Evolutionary conservation across 2,113 vertebrate genomes (phyloP), one percentile per base, ranked within the genome.

Genomic region (Narcine bancroftii): DNA sequence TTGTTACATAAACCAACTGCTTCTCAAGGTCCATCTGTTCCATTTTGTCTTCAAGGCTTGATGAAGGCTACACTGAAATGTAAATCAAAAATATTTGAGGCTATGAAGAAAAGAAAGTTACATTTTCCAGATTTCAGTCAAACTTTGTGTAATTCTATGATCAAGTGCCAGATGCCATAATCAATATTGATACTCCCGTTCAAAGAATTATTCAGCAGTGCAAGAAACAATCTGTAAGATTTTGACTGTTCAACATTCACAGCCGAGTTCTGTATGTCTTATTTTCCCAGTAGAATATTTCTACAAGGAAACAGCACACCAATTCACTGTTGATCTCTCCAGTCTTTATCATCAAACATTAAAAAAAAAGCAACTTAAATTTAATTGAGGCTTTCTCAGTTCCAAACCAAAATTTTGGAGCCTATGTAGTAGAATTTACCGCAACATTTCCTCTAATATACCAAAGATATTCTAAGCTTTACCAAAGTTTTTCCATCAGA

Each of bases 1-100:
- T 72, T 92, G 71, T 77, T 65, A 56, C 60, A 92, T 76, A 92
- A 92, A 42, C 72, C n/a, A 56, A 45, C 26, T 39, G n/a, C 92
- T 77, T 92, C 85, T 89, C 85, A 89, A 60, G 56, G 85, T 91
- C 47, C 42, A 69, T 91, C 21, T 42, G 39, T 91, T 71, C 89
- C 24, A 69, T 69, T 91, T 91, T 63, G 89, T 33, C 71, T 83
- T 53, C 79, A 83, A 83, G 79, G 33, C 79, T 83, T 91, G 69
- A 6, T 26, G 10, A 45, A 45, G 89, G 29, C 39, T 33, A 71
- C 53, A 69, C 65, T 71, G 65, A 47, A 91, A 69, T 45, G 21
- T 47, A 91, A 33, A 91, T 47, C 56, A 89, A 19, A 65, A 89
- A 47, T 91, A 42, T 69, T 69, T 36, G 26, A 17, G 36, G 47